Conservation (phyloP, 2,888 invertebrate genomes). For the Dicranocentrus wangi region DNA sequence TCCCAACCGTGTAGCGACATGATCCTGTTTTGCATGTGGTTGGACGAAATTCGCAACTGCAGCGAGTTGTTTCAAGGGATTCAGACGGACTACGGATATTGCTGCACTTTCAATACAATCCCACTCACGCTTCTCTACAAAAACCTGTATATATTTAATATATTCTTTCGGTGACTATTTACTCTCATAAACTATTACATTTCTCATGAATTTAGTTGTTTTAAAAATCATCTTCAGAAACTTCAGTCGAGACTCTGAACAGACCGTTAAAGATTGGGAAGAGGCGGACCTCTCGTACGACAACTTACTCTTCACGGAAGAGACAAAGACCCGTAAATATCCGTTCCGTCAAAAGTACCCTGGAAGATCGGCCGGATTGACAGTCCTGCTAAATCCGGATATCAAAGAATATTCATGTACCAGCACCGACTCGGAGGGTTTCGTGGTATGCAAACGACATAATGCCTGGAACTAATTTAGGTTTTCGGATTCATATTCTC, state of each 20-base stretch:
- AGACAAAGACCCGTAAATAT: slow-evolving; percentile 17
- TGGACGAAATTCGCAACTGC: slow-evolving; percentile 79
- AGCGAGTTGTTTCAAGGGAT: slow-evolving; percentile 83
- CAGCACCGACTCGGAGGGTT: slow-evolving; percentile 57
- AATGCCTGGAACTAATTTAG: too few species aligned
- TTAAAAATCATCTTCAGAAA: too few species aligned
- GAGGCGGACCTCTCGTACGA: slow-evolving; percentile 31
- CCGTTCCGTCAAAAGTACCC: slow-evolving; percentile 66
- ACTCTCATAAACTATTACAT: too few species aligned
- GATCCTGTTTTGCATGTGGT: slow-evolving; percentile 83
- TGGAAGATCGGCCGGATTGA: slow-evolving; percentile 70
- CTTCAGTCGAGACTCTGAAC: too few species aligned
- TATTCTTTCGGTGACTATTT: too few species aligned
- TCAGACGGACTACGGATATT: slow-evolving; percentile 87
- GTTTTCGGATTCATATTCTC: too few species aligned
- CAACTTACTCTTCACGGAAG: slow-evolving; percentile 31
- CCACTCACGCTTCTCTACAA: slow-evolving; percentile 76
- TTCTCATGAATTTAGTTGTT: too few species aligned
- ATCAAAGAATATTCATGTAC: slow-evolving; percentile 70
- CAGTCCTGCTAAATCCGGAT: slow-evolving; percentile 69
- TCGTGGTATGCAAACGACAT: background rate
- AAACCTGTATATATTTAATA: background rate
- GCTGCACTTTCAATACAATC: slow-evolving; percentile 82
- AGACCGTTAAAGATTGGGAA: slow-evolving; percentile 33
- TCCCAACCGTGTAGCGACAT: slow-evolving; percentile 86